phyloP scores from a whole-genome alignment of 92 coral and sea anemone genomes.

The Epizoanthus fatuus region DNA sequence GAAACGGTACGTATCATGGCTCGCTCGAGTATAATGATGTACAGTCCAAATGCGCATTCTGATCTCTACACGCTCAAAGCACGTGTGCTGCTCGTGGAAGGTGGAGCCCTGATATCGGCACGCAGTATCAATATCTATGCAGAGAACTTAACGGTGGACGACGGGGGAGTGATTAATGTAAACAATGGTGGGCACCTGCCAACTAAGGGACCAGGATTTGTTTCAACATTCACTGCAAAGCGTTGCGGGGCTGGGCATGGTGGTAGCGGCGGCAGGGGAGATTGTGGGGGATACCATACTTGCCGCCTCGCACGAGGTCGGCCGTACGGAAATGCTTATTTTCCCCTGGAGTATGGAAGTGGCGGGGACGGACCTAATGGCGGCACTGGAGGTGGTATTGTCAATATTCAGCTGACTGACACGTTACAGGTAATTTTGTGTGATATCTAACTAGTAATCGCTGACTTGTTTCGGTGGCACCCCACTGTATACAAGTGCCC shows the following conservation, averaged over 20 bases:
- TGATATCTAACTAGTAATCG: too few relatives aligned
- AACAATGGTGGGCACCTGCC: slow-evolving; percentile 65
- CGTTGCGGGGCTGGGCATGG: slow-evolving; percentile 88
- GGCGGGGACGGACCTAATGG: slow-evolving; percentile 74
- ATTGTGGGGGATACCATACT: slow-evolving; percentile 68
- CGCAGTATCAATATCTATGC: slow-evolving; percentile 68
- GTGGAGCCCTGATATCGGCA: slow-evolving; percentile 65
- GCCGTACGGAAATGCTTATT: slow-evolving; percentile 72
- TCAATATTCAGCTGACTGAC: slow-evolving; percentile 61
- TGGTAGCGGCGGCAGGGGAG: slow-evolving; percentile 76
- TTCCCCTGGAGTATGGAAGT: slow-evolving; percentile 73
- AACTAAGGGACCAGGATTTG: slow-evolving; percentile 69
- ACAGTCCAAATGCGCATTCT: slow-evolving; percentile 69
- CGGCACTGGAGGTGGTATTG: slow-evolving; percentile 80
- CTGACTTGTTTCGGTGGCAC: too few relatives aligned
- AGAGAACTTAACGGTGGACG: slow-evolving; percentile 72
- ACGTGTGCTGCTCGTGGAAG: slow-evolving; percentile 70
- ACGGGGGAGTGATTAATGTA: slow-evolving; percentile 66
- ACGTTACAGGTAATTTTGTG: slow-evolving; percentile 60
- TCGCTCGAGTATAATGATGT: slow-evolving; percentile 63
- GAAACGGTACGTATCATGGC: slow-evolving; percentile 87
- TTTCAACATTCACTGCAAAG: slow-evolving; percentile 62
- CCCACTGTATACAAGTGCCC: background rate
- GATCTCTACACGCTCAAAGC: slow-evolving; percentile 61
- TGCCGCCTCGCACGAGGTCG: slow-evolving; percentile 68